Percentiles rank a stretch among this genome's conserved stretches.
phyloP scores from a whole-genome alignment of 2,113 vertebrate species.

The Fulica atra region DNA sequence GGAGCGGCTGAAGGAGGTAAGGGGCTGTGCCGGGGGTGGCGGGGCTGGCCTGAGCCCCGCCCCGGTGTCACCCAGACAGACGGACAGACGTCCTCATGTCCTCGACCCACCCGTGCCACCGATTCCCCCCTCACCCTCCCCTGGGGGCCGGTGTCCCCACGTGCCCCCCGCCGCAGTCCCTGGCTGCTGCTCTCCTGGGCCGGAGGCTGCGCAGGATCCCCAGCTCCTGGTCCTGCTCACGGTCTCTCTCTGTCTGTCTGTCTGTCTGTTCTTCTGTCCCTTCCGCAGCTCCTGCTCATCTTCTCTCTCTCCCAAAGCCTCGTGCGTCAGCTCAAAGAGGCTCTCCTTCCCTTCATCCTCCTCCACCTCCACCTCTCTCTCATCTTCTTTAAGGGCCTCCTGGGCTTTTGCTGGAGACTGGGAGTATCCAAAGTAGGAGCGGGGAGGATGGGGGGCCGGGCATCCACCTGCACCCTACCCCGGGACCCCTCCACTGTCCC shows the following conservation, averaged over 20 bases:
- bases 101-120: not conserved
- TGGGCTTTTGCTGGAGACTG: slow-evolving; percentile 61
- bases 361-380: slow-evolving; percentile 81
- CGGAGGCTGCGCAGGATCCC: not conserved
- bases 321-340: slow-evolving; percentile 84
- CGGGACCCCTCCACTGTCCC: not conserved
- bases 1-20: slow-evolving; percentile 97
- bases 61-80: not conserved
- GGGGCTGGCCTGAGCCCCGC: not conserved
- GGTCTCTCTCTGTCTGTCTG: slow-evolving; percentile 8
- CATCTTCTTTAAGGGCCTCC: slow-evolving; percentile 74
- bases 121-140: not conserved
- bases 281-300: slow-evolving; percentile 84
- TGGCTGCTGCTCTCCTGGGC: not conserved
- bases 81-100: not conserved
- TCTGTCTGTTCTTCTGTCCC: slow-evolving; percentile 33
- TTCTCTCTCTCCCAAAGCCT: slow-evolving; percentile 87
- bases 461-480: not conserved
- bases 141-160: not conserved
- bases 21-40: not conserved
- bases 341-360: slow-evolving; percentile 79
- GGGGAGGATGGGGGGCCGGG: not conserved
- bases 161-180: not conserved
- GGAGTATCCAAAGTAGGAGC: slow-evolving; percentile 75
- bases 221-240: not conserved